Evolutionary conservation across 2,113 vertebrate genomes (phyloP), one percentile per base, ranked within the genome.

Genomic region (Sisor rabdophorus): DNA sequence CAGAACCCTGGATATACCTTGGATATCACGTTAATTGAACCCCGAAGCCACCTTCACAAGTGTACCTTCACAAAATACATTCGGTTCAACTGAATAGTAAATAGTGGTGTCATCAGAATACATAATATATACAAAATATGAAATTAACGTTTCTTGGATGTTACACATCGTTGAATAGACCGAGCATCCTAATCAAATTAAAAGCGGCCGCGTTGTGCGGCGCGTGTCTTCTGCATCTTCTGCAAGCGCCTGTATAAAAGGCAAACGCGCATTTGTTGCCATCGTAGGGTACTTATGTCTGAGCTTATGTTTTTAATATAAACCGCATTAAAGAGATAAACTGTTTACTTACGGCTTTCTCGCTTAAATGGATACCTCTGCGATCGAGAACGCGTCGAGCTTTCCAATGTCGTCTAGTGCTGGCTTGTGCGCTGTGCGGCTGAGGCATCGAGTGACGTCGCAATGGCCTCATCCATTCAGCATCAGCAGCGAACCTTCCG

Each of bases 381-480:
- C 79, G 59, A 73, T 79, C 71, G 84, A 69, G 67, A 67, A 54
- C 72, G 76, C 88, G 80, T 92, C 88, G 84, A 91, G 92, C 89
- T 82, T 80, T 13, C 78, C 85, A 84, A 85, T 84, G 86, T 64
- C 70, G 89, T 87, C 83, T 81, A 85, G 71, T 85, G 81, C 59
- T 75, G 89, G 88, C 85, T 91, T 88, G 88, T 83, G 87, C 81
- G 87, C 88, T 89, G 85, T 91, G 87, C 90, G 91, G 89, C 86
- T 89, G 93, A 92, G 56, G 89, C 88, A 85, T 82, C 61, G 55
- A 76, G 88, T 95, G 94, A 95, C 94, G 93, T 94, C 84, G 88
- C 85, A 81, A 74, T 79, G 82, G 86, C 85, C 85, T 90, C 90
- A 85, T 93, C 93, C 93, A 94, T 91, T 94, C 93, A 94, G 92